These are phyloP conservation scores for Achroia grisella DNA, from an alignment of 1,140 invertebrate species.

Conservation along the genomic window DNA sequence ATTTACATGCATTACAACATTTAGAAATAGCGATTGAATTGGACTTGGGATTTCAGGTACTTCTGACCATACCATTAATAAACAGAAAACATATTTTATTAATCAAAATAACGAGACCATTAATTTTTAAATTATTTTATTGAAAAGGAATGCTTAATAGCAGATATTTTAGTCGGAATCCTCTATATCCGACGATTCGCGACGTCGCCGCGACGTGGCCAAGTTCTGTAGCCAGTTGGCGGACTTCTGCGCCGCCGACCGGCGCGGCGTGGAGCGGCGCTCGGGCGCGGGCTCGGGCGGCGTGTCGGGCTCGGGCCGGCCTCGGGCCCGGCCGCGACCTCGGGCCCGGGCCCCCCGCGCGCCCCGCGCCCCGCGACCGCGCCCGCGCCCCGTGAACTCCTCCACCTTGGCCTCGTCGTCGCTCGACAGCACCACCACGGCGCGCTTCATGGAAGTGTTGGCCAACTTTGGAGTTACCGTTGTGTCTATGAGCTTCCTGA, in stretches of 20 bases:
- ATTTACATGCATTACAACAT: no score
- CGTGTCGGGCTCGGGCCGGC: not conserved
- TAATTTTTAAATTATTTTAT: no score
- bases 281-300: not conserved
- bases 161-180: conserved; percentile 36
- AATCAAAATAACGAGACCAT: no score
- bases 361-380: conserved; percentile 9
- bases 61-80: no score
- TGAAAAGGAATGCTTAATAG: no score
- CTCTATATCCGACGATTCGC: conserved; percentile 43
- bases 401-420: conserved; percentile 13
- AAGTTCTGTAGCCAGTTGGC: conserved; percentile 34
- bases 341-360: conserved; percentile 15
- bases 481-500: conserved; percentile 19
- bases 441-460: not conserved
- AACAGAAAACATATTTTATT: no score
- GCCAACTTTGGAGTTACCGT: conserved; percentile 1
- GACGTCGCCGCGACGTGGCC: conserved; percentile 23
- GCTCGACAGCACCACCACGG: conserved; percentile 20
- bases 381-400: conserved; percentile 8
- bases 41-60: no score
- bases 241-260: conserved; percentile 15
- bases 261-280: not conserved
- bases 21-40: no score
- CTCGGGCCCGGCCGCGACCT: conserved; percentile 5